Percentiles rank a stretch among this genome's conserved stretches.
These are phyloP conservation scores for Leucoraja ocellata DNA, from an alignment of 2,797 vertebrate genomes.

Conservation along the genomic window DNA sequence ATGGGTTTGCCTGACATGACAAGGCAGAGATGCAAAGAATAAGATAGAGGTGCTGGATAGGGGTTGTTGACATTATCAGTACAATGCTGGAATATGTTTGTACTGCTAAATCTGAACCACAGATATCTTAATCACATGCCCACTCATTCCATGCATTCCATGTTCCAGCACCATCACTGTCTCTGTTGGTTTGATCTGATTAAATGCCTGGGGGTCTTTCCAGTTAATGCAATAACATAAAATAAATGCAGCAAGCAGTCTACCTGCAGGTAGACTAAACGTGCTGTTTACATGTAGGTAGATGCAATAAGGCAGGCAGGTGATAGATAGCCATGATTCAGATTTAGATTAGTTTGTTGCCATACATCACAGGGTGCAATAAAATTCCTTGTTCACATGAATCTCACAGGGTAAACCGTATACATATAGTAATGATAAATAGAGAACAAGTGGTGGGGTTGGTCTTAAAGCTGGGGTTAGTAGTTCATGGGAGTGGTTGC, in stretches of 20 bases:
- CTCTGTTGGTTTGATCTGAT: conserved; percentile 20
- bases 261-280: not conserved
- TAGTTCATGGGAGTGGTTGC: not conserved
- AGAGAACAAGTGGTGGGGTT: not conserved
- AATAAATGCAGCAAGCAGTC: not conserved
- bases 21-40: not conserved
- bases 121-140: not conserved
- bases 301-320: not conserved
- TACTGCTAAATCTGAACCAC: not conserved
- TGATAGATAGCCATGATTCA: not conserved
- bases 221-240: not conserved
- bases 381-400: too few species aligned
- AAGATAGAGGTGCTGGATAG: not conserved
- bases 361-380: too few species aligned
- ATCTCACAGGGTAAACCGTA: too few species aligned
- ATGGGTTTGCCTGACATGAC: not conserved
- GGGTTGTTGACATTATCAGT: conserved; percentile 15
- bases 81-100: not conserved
- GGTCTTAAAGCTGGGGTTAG: not conserved
- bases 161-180: conserved; percentile 8
- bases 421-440: too few species aligned
- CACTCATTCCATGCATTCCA: conserved; percentile 27
- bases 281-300: not conserved
- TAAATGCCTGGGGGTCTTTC: conserved; percentile 23
- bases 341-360: too few species aligned